phyloP scores from a whole-genome alignment of 2,797 vertebrate species.

The Eleutherodactylus coqui region DNA sequence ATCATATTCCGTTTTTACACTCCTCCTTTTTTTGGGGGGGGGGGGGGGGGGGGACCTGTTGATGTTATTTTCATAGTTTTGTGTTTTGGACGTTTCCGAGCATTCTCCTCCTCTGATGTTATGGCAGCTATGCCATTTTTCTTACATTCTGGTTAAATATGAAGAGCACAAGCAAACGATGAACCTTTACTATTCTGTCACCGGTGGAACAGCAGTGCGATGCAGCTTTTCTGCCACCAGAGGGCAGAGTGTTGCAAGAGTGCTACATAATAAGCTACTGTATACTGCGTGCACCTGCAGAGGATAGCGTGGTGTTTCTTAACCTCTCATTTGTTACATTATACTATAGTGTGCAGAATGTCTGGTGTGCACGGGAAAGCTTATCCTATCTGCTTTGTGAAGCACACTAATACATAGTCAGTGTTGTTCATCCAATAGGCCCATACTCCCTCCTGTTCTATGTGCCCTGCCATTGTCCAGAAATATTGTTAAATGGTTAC shows the following conservation, averaged over 20 bases:
- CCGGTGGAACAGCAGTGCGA: not conserved
- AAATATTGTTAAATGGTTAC: not conserved
- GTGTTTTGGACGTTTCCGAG: not conserved
- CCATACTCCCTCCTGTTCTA: too few species aligned
- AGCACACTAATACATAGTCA: too few species aligned
- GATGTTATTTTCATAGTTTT: not conserved
- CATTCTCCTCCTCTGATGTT: not conserved
- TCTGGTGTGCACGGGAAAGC: too few species aligned
- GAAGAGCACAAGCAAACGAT: not conserved
- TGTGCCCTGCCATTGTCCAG: too few species aligned
- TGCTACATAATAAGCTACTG: not conserved
- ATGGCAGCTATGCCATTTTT: not conserved
- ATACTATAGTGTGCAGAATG: too few species aligned
- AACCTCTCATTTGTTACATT: too few species aligned
- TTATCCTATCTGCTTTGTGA: too few species aligned
- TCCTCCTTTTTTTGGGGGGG: conserved; percentile 4
- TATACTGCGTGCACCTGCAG: too few species aligned
- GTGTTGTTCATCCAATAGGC: too few species aligned
- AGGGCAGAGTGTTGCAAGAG: not conserved
- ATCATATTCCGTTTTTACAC: not conserved
- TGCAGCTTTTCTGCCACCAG: not conserved
- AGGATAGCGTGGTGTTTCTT: too few species aligned
- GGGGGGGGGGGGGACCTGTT: too few species aligned
- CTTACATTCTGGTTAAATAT: not conserved
- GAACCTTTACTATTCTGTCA: not conserved